Conservation (phyloP, 2,888 invertebrate genomes). For the Clunio marinus region DNA sequence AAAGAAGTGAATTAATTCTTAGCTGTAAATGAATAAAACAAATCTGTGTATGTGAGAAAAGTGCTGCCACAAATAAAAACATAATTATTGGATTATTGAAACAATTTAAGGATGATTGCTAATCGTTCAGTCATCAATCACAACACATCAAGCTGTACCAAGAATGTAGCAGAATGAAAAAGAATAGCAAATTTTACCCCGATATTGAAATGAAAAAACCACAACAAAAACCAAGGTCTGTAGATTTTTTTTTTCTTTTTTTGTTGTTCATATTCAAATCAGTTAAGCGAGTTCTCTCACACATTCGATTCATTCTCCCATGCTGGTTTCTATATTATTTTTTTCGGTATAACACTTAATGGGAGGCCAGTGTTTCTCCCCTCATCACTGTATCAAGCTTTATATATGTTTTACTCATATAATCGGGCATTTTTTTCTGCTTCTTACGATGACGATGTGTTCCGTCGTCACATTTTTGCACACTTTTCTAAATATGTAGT, state of each 20-base stretch:
- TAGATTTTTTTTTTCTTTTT: neutral
- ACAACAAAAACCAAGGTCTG: conserved; percentile 33
- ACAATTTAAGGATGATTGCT: conserved; percentile 29
- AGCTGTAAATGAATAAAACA: too few relatives aligned
- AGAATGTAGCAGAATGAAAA: conserved; percentile 38
- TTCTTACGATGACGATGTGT: neutral
- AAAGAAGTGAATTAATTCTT: too few relatives aligned
- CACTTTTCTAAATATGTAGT: neutral
- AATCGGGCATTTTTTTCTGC: neutral
- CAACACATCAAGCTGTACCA: conserved; percentile 21
- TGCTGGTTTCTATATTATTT: neutral
- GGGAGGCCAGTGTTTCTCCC: neutral
- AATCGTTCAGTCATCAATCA: conserved; percentile 14
- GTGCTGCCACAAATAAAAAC: neutral
- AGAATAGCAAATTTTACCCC: conserved; percentile 32
- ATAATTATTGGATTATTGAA: neutral
- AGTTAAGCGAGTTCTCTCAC: neutral
- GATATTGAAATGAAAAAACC: conserved; percentile 37
- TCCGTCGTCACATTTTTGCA: neutral
- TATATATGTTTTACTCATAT: neutral
- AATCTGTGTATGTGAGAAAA: too few relatives aligned
- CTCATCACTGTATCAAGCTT: too few relatives aligned
- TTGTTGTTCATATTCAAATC: neutral
- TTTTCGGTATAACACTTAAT: neutral
- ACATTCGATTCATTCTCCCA: too few relatives aligned